phyloP scores from a whole-genome alignment of 2,113 vertebrate species.

The Apodemus sylvaticus region DNA sequence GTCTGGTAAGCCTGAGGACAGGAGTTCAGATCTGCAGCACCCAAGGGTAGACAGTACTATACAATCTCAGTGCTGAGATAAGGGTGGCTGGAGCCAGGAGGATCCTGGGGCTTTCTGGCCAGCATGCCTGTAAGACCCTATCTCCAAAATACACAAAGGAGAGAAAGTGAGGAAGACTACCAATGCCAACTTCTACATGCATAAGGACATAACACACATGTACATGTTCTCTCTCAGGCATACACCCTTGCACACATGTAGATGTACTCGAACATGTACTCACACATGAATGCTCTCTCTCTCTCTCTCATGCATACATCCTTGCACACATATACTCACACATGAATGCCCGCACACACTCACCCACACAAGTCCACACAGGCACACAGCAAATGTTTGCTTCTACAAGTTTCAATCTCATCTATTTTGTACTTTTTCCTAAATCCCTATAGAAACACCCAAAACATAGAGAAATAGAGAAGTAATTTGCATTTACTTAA shows the following conservation, averaged over 20 bases:
- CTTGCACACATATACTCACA: neutral
- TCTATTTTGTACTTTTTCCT: neutral
- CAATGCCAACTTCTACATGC: neutral
- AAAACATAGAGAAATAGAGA: neutral
- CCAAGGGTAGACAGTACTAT: neutral
- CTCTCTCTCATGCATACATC: neutral
- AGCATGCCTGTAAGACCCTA: neutral
- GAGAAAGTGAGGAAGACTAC: neutral
- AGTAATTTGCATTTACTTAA: neutral
- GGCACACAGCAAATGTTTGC: neutral
- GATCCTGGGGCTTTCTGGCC: neutral
- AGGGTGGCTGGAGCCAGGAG: neutral
- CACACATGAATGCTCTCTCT: neutral
- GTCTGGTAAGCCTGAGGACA: neutral
- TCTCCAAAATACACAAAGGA: neutral
- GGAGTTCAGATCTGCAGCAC: neutral
- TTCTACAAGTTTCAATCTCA: neutral
- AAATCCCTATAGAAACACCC: neutral
- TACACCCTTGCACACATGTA: too few relatives aligned
- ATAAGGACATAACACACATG: neutral
- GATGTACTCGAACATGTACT: too few relatives aligned
- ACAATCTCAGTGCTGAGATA: neutral
- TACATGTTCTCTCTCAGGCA: too few relatives aligned
- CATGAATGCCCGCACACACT: neutral
- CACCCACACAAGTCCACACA: neutral